Conservation (phyloP, 2,888 invertebrate species). For the Drosophila fungiperda region DNA sequence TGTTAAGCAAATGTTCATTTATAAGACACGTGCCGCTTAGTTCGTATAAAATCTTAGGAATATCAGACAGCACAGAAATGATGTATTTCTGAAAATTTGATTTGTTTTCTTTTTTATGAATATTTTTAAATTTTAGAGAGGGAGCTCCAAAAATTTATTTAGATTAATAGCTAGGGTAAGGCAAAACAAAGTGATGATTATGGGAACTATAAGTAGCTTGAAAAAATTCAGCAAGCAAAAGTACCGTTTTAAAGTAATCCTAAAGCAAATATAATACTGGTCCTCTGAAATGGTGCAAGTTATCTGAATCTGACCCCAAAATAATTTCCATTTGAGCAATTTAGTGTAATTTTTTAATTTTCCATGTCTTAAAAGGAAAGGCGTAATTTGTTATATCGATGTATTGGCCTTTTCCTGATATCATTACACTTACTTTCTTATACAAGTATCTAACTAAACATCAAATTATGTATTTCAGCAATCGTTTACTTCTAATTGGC, state of each 20-base stretch:
- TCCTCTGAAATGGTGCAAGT: too few relatives aligned
- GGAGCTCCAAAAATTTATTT: background rate
- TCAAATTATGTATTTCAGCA: slow-evolving; percentile 87
- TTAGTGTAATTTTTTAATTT: background rate
- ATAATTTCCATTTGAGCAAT: background rate
- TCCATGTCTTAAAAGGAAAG: background rate
- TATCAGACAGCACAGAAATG: background rate
- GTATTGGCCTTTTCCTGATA: background rate
- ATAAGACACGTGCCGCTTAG: too few relatives aligned
- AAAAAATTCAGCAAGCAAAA: background rate
- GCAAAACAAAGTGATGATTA: too few relatives aligned
- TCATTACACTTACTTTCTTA: background rate
- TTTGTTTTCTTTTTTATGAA: background rate
- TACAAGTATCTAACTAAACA: background rate
- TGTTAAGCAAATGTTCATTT: too few relatives aligned
- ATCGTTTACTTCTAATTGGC: slow-evolving; percentile 98
- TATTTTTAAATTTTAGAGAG: background rate
- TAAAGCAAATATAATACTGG: too few relatives aligned
- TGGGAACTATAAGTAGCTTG: too few relatives aligned
- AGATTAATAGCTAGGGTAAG: too few relatives aligned
- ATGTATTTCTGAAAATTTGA: background rate
- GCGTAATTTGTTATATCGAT: background rate
- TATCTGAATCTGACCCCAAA: too few relatives aligned
- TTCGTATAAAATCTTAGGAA: too few relatives aligned
- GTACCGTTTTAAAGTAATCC: background rate